Evolutionary conservation across 2,888 invertebrate species (phyloP), one percentile per base, ranked within the genome.

Genomic region (Orgyia antiqua): DNA sequence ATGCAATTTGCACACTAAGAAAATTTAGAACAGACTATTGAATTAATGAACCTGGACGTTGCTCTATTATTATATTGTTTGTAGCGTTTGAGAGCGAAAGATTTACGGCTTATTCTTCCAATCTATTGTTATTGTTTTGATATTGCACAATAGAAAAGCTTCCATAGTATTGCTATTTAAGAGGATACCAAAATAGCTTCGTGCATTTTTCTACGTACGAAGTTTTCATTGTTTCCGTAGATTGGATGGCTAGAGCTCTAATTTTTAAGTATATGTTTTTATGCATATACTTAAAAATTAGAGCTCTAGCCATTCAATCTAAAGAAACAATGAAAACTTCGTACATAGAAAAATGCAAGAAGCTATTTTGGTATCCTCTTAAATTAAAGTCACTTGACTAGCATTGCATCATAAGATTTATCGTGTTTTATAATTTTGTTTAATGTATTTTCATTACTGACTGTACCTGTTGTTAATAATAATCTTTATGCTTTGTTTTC

Each of bases 401-500:
- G 33, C 23, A 21, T 50, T 51, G 37, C 51, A 31, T 42, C 49
- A 39, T 29, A 42, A 38, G 51, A 48, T 49, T 43, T 36, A 51
- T 42, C 27, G 36, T 18, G n/a, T 39, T 33, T 20, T 21, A 30
- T 36, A 20, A 26, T 27, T 33, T 32, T n/a, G 2, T 31, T 21
- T 33, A 38, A 36, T 35, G 13, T n/a, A 33, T 26, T 36, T 38
- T 39, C 43, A 19, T 36, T 35, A 31, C 37, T 31, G 45, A 39
- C 42, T 28, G 21, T 47, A 45, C 35, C 13, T 5, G 28, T 45
- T 31, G 38, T 44, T 45, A 44, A 34, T 44, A 15, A 55, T 6
- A 15, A 4, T 15, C 45, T 57, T 54, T n/a, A 52, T 57, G 57
- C 59, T 62, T 59, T 60, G 51, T 60, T 58, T 58, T 43, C 42